phyloP scores from a whole-genome alignment of 2,888 invertebrate species.

The Hipparchia semele region DNA sequence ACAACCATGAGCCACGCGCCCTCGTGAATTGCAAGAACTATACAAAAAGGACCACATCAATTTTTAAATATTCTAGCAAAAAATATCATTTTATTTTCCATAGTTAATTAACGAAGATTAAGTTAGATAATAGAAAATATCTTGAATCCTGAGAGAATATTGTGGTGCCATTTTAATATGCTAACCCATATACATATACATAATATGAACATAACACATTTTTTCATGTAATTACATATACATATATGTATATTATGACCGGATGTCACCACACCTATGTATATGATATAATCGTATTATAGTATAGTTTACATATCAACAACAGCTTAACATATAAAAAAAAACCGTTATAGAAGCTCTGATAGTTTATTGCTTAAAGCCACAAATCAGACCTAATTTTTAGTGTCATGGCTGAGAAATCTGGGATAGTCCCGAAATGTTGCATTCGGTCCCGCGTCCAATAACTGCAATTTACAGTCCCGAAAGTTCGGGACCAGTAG shows the following conservation, averaged over 20 bases:
- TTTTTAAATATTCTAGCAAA: background rate
- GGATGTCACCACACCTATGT: constrained; percentile 2
- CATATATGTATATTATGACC: background rate
- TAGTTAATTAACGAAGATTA: background rate
- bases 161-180: constrained; percentile 15
- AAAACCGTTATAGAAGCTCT: background rate
- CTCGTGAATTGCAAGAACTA: no score
- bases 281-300: background rate
- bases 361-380: background rate
- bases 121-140: background rate
- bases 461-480: no score
- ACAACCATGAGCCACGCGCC: no score
- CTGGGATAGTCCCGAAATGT: no score
- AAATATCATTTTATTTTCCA: background rate
- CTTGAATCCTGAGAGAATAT: constrained; percentile 2
- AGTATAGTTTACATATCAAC: constrained; percentile 8
- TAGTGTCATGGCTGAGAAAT: no score
- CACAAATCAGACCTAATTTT: no score
- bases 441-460: no score
- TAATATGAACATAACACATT: constrained; percentile 1
- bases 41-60: background rate
- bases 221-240: background rate
- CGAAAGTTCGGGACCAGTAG: no score
- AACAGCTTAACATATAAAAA: constrained; percentile 6
- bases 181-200: no score